Evolutionary conservation across 2,797 vertebrate species (phyloP).

Genomic region (Sternotherus odoratus): DNA sequence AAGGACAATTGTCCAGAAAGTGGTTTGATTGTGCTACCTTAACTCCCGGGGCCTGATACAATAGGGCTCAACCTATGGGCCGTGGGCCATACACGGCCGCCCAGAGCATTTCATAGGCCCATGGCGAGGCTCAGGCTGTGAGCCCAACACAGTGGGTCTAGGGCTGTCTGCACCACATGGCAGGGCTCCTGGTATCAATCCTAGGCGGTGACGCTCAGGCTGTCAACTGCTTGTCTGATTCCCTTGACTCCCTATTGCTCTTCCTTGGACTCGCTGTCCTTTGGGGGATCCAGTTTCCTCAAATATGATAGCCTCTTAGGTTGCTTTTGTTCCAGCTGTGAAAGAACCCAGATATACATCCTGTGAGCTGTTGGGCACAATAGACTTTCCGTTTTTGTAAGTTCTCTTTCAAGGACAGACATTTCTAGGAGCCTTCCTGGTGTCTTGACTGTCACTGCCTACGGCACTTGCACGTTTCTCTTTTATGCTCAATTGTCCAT

Average conservation of each 20-base stretch:
- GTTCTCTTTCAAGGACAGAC: not conserved
- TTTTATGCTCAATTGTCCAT: not conserved
- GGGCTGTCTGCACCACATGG: too few species aligned
- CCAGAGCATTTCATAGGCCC: too few species aligned
- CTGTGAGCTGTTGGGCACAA: not conserved
- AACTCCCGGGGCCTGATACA: not conserved
- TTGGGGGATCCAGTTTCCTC: not conserved
- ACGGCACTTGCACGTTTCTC: not conserved
- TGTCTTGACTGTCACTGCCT: not conserved
- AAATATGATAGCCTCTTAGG: not conserved
- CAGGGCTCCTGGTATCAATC: too few species aligned
- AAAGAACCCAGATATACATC: too few species aligned
- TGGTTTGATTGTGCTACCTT: not conserved
- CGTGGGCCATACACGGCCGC: too few species aligned
- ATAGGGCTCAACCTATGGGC: too few species aligned
- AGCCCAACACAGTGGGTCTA: too few species aligned
- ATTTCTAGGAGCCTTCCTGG: not conserved
- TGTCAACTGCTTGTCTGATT: not conserved
- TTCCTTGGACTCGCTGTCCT: not conserved
- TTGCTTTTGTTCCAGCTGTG: not conserved
- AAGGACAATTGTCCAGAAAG: not conserved
- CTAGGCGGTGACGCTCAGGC: too few species aligned
- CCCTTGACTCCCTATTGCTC: not conserved
- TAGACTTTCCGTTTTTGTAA: not conserved
- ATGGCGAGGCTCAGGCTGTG: too few species aligned